phyloP scores from a whole-genome alignment of 2,113 vertebrate species.

The Sciurus niger region DNA sequence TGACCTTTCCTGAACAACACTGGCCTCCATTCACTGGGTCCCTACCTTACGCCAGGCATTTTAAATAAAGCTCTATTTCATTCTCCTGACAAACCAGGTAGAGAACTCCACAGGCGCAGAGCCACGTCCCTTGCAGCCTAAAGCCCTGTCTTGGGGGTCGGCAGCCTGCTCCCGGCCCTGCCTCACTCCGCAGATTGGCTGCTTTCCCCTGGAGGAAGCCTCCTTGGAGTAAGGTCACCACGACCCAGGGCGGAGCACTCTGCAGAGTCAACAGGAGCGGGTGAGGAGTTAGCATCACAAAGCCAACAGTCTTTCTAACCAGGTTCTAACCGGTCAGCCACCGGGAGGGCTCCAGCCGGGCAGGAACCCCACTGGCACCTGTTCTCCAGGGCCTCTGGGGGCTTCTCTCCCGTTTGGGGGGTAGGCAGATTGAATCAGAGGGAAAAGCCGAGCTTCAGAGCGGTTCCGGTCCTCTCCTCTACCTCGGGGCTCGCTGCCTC shows the following conservation, averaged over 20 bases:
- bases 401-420: background rate
- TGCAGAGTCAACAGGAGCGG: conserved; percentile 44
- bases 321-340: background rate
- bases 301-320: background rate
- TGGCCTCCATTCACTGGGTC: background rate
- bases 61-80: background rate
- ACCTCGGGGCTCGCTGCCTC: background rate
- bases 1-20: background rate
- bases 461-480: background rate
- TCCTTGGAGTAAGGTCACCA: background rate
- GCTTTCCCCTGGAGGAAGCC: background rate
- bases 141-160: background rate
- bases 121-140: background rate
- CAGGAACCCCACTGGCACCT: background rate
- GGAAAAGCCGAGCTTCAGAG: background rate
- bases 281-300: background rate
- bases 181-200: background rate
- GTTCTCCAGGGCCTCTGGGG: background rate
- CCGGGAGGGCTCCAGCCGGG: background rate
- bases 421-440: background rate
- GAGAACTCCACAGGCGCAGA: background rate
- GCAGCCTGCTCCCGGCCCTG: background rate
- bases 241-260: conserved; percentile 39
- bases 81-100: background rate
- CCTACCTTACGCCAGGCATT: background rate